Percentiles rank a stretch among this genome's conserved stretches.
Evolutionary conservation across 1,140 invertebrate genomes (phyloP).

Genomic region (Pristionchus pacificus): DNA sequence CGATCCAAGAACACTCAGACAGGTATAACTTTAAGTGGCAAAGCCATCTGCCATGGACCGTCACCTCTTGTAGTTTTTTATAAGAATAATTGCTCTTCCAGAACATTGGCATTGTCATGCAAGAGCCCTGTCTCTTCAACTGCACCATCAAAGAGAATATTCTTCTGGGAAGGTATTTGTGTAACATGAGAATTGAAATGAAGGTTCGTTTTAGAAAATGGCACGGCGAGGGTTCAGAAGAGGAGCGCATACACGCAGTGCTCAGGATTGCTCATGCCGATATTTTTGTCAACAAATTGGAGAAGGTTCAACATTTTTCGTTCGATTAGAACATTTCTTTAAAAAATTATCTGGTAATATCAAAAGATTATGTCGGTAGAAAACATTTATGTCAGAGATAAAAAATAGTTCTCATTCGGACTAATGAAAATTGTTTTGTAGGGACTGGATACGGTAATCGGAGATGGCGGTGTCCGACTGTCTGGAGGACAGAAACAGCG

Average conservation of each 20-base stretch:
- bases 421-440: conserved; percentile 33
- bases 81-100: too few species aligned
- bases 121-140: conserved; percentile 45
- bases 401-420: too few species aligned
- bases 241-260: conserved; percentile 46
- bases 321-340: not conserved
- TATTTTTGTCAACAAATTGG: conserved; percentile 42
- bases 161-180: conserved; percentile 25
- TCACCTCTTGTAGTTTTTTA: too few species aligned
- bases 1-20: not conserved
- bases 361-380: not conserved
- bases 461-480: conserved; percentile 64
- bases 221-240: conserved; percentile 6
- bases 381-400: too few species aligned
- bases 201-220: not conserved
- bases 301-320: not conserved
- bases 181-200: not conserved
- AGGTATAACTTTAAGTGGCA: too few species aligned
- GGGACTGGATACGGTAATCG: conserved; percentile 57
- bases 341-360: conserved; percentile 13
- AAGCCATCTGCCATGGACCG: too few species aligned
- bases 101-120: conserved; percentile 36
- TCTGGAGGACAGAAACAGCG: conserved; percentile 75
- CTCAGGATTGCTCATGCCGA: conserved; percentile 50
- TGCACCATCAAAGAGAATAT: conserved; percentile 42